Evolutionary conservation across 2,888 invertebrate species (phyloP).

Genomic region (Subacronicta megacephala): DNA sequence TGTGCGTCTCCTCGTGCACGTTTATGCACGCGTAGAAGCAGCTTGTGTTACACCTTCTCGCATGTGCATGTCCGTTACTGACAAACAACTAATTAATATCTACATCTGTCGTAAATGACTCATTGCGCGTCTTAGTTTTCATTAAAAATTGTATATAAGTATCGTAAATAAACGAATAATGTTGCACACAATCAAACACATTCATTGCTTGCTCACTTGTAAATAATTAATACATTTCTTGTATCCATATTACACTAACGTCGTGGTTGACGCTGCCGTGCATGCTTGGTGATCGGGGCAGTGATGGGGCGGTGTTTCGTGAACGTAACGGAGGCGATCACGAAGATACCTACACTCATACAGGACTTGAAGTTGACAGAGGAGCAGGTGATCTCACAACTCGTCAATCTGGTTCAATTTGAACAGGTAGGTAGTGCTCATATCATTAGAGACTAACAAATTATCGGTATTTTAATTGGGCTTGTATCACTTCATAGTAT

Average conservation of each 20-base stretch:
- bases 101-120: conserved; percentile 2
- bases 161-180: background rate
- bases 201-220: conserved; percentile 29
- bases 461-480: conserved; percentile 6
- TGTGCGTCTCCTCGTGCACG: conserved; percentile 35
- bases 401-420: conserved; percentile 70
- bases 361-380: conserved; percentile 54
- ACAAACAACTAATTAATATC: conserved; percentile 11
- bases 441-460: conserved; percentile 15
- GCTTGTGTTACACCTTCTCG: conserved; percentile 38
- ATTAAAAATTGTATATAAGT: conserved; percentile 11
- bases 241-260: conserved; percentile 52
- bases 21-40: conserved; percentile 36
- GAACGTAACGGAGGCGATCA: conserved; percentile 69
- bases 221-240: conserved; percentile 32
- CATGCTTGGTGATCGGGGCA: conserved; percentile 66
- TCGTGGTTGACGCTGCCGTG: conserved; percentile 50
- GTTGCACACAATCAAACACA: conserved; percentile 25
- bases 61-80: conserved; percentile 44
- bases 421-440: conserved; percentile 74
- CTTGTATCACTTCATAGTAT: too few relatives aligned
- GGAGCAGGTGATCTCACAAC: conserved; percentile 67
- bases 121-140: conserved; percentile 9
- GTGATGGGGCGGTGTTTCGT: conserved; percentile 82
- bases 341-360: conserved; percentile 53